Evolutionary conservation across 2,797 vertebrate species (phyloP).

Genomic region (Coregonus sp.): DNA sequence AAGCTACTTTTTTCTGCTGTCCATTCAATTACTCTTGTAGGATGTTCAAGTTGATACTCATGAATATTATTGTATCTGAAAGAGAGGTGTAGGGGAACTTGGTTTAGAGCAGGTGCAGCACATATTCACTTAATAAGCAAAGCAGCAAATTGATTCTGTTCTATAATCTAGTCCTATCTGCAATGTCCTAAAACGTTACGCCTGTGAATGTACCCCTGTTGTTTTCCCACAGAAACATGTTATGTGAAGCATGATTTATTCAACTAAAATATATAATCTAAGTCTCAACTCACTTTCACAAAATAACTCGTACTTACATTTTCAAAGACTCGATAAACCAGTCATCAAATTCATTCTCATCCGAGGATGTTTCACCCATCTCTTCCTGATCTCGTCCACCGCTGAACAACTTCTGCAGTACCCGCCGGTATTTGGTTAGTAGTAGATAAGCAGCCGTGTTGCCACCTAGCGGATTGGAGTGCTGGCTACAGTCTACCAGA

Average conservation of each 20-base stretch:
- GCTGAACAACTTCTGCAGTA: neutral
- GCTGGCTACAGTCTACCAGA: too few species aligned
- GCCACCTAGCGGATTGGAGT: slow-evolving; percentile 13
- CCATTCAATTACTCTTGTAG: slow-evolving; percentile 88
- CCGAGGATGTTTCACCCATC: slow-evolving; percentile 43
- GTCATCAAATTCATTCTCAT: slow-evolving; percentile 66
- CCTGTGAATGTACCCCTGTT: neutral
- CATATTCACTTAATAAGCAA: neutral
- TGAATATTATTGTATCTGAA: slow-evolving; percentile 87
- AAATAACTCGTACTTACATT: slow-evolving; percentile 60
- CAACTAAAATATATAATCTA: neutral
- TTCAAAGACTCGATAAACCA: slow-evolving; percentile 78
- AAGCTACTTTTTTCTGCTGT: slow-evolving; percentile 79
- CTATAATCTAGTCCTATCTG: neutral
- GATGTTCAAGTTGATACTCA: slow-evolving; percentile 85
- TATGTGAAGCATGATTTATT: neutral
- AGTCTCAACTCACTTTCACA: neutral
- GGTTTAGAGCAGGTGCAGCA: neutral
- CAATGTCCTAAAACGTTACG: neutral
- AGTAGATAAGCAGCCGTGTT: neutral
- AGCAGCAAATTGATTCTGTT: neutral
- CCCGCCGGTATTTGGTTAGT: neutral
- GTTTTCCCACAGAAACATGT: neutral
- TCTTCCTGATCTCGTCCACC: neutral
- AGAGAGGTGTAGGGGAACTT: neutral